A percentile compares a stretch with the other conserved stretches of the same genome.
These are phyloP conservation scores for Kryphioiulus occultus DNA, from an alignment of 2,888 invertebrate species.

Conservation along the genomic window DNA sequence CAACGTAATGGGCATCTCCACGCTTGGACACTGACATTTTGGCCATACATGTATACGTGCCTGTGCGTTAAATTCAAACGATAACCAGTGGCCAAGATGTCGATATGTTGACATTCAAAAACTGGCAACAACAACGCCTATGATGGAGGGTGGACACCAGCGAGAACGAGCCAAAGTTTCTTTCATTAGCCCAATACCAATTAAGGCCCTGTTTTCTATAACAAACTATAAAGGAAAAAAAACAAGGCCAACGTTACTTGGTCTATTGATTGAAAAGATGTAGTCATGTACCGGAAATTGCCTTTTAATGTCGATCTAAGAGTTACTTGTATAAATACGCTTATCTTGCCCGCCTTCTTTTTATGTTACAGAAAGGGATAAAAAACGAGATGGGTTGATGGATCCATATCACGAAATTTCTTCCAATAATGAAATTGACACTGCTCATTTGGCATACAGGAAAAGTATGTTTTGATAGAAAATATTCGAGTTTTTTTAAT, in stretches of 20 bases:
- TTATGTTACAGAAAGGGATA: neutral
- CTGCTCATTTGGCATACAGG: neutral
- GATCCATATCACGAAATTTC: constrained; percentile 10
- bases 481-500: neutral
- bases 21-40: neutral
- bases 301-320: constrained; percentile 39
- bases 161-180: neutral
- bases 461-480: neutral
- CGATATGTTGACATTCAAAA: neutral
- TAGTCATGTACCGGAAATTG: constrained; percentile 38
- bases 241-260: constrained; percentile 14
- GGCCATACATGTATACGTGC: neutral
- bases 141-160: neutral
- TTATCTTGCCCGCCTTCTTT: neutral
- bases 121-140: neutral
- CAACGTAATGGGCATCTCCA: neutral
- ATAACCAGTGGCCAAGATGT: neutral
- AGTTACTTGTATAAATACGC: constrained; percentile 23
- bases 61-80: neutral
- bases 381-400: neutral
- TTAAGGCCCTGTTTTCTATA: constrained; percentile 17
- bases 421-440: constrained; percentile 23
- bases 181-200: constrained; percentile 39
- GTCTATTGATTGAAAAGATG: constrained; percentile 39
- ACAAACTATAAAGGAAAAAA: neutral